These are phyloP conservation scores for Drosophila austrosaltans DNA, from an alignment of 2,888 invertebrate species.

Conservation along the genomic window DNA sequence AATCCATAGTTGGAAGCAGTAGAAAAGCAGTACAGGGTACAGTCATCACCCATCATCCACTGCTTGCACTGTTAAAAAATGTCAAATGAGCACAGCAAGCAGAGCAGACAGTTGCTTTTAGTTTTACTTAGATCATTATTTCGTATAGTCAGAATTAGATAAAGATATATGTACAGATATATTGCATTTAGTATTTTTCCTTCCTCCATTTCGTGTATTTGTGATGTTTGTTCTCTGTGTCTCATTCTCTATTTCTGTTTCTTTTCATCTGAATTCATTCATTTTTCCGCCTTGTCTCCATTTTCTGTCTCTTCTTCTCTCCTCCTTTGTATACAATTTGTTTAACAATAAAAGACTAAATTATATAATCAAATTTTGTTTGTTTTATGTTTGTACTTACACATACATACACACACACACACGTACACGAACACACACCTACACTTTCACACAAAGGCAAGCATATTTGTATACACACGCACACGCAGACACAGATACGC, in stretches of 20 bases:
- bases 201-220: neutral
- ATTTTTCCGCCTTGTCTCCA: neutral
- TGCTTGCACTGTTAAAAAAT: neutral
- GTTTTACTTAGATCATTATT: neutral
- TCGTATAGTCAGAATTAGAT: neutral
- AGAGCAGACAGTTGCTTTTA: neutral
- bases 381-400: neutral
- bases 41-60: neutral
- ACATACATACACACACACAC: constrained; percentile 25
- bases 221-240: neutral
- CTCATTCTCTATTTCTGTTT: neutral
- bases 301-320: neutral
- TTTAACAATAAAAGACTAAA: neutral
- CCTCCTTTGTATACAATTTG: neutral
- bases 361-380: constrained; percentile 1
- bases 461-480: constrained; percentile 14
- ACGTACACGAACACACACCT: constrained; percentile 29
- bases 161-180: neutral
- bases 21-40: neutral
- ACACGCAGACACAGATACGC: constrained; percentile 6
- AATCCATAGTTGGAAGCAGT: neutral
- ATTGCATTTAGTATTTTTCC: neutral
- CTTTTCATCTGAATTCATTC: neutral
- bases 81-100: neutral
- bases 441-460: constrained; percentile 25